Evolutionary conservation across 1,140 invertebrate genomes (phyloP).

Genomic region (Temnothorax longispinosus): DNA sequence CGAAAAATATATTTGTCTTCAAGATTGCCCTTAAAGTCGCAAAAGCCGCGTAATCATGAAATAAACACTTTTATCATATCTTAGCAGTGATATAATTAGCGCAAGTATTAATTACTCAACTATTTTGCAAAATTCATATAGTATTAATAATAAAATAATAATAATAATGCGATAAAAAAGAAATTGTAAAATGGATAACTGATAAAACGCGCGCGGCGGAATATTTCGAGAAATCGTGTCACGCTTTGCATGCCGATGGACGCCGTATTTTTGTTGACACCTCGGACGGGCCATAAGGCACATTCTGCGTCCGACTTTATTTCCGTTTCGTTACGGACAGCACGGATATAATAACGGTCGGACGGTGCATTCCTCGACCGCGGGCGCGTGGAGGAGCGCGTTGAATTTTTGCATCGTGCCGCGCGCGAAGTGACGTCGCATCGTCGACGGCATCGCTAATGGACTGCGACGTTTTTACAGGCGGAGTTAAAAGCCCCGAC

Average conservation of each 20-base stretch:
- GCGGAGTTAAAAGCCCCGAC: slow-evolving; percentile 76
- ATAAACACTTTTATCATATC: too few species aligned
- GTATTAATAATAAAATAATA: neutral
- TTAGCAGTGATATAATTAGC: neutral
- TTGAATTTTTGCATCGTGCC: slow-evolving; percentile 61
- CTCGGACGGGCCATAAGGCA: neutral
- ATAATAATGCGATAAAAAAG: neutral
- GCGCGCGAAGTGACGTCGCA: slow-evolving; percentile 65
- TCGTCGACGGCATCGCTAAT: slow-evolving; percentile 70
- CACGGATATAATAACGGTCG: slow-evolving; percentile 49
- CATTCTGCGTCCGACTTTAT: slow-evolving; percentile 26
- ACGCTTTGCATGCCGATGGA: neutral
- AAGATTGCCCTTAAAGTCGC: neutral
- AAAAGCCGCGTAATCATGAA: neutral
- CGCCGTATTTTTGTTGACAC: neutral
- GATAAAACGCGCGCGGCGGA: neutral
- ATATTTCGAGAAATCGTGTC: neutral
- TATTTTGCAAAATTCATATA: neutral
- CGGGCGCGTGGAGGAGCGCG: slow-evolving; percentile 36
- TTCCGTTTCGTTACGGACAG: slow-evolving; percentile 44
- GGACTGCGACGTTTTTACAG: slow-evolving; percentile 78
- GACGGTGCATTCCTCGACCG: neutral
- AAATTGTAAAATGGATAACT: too few species aligned
- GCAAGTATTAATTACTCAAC: too few species aligned
- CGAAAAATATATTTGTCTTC: neutral